Percentiles rank a stretch among this genome's conserved stretches.
phyloP scores from a whole-genome alignment of 2,113 vertebrate species.

The Pterocles burchelli region DNA sequence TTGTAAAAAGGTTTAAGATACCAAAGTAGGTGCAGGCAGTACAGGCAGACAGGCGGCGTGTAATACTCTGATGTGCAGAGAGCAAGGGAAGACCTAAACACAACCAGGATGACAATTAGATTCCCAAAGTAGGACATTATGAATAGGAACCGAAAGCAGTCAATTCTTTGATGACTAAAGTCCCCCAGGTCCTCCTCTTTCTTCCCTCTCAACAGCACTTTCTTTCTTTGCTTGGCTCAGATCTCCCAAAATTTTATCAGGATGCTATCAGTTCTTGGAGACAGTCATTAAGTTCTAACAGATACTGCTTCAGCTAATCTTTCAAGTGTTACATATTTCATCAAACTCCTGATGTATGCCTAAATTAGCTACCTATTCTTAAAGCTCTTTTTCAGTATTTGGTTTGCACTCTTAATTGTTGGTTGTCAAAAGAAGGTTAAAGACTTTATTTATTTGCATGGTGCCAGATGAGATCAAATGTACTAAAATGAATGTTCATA shows the following conservation, averaged over 20 bases:
- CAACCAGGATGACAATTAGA: neutral
- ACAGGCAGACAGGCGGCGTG: accelerated
- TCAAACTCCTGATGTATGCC: neutral
- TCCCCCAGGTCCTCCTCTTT: neutral
- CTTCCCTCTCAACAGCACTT: neutral
- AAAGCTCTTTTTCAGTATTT: neutral
- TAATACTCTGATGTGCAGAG: neutral
- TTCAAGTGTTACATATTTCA: neutral
- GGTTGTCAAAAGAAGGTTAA: conserved; percentile 29
- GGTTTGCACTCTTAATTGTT: neutral
- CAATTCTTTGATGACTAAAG: neutral
- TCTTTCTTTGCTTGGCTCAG: neutral
- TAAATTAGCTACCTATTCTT: conserved; percentile 21
- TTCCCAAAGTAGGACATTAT: neutral
- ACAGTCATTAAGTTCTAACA: neutral
- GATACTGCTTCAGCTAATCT: neutral
- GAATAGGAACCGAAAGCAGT: neutral
- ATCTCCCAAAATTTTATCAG: neutral
- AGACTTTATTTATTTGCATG: conserved; percentile 32
- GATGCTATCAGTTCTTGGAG: neutral
- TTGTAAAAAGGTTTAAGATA: neutral
- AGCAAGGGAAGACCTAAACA: neutral
- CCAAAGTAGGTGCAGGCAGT: neutral
- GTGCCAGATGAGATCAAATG: neutral
- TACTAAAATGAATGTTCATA: conserved; percentile 16